Conservation (phyloP, 2,113 vertebrate genomes). For the Noctilio leporinus region DNA sequence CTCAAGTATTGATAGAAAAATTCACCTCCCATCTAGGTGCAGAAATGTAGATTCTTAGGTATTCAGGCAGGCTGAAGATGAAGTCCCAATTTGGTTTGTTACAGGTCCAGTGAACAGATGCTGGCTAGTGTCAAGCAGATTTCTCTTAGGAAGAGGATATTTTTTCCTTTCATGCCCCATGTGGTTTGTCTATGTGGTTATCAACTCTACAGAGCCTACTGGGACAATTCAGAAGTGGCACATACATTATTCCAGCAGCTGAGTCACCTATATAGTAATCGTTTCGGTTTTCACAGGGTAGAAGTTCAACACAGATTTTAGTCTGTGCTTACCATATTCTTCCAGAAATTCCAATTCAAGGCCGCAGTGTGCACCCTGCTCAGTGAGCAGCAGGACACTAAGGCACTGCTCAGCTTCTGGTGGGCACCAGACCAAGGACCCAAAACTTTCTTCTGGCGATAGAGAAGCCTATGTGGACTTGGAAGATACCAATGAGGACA, state of each 20-base stretch:
- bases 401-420: background rate
- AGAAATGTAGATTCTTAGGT: background rate
- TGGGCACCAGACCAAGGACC: background rate
- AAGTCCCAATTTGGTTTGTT: background rate
- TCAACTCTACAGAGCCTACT: background rate
- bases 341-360: background rate
- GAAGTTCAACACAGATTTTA: background rate
- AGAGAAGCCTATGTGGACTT: background rate
- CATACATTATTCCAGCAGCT: background rate
- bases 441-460: background rate
- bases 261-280: background rate
- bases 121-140: background rate
- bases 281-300: background rate
- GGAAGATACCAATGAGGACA: background rate
- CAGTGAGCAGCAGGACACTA: background rate
- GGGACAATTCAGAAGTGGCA: background rate
- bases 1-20: slow-evolving; percentile 8
- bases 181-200: background rate
- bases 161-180: background rate
- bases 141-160: background rate
- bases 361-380: background rate
- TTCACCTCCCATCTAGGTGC: background rate
- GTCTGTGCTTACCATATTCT: background rate
- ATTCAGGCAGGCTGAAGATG: background rate
- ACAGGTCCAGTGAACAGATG: background rate